Base-by-base conservation (phyloP, 2,113 vertebrate genomes). In the Oryzias woworae region DNA sequence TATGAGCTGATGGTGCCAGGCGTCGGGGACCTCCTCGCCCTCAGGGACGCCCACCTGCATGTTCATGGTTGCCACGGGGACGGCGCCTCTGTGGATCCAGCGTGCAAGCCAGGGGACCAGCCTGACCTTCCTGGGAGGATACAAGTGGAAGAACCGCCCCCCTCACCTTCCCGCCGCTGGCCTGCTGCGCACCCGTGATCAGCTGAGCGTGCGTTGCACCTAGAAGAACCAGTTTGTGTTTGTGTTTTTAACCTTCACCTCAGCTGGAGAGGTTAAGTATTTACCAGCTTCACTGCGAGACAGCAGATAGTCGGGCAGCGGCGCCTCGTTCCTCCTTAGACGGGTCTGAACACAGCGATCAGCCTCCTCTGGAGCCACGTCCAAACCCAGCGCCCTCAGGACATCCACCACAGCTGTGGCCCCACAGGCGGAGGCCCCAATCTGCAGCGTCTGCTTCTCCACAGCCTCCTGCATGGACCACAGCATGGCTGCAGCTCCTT, bases 1-100 rank as follows among this genome's bases (percentile, higher is more conserved):
- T 48, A 93, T 81, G 44, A 93, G 89, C 77, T 93, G 92, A 47
- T 93, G 92, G 77, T 93, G 92, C 92, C 92, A 93, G 62, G 92
- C 92, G 52, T 93, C 92, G 0, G 92, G 92, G 3, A 92, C 79
- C 69, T 93, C 90, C 67, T 92, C 87, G 22, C 88, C 91, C 14
- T 86, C 42, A 0, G 90, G 77, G 3, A 90, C 89, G 0, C 72
- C 88, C 65, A 61, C 44, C 84, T 93, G 92, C 92, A 92, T 91
- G 89, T 93, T 93, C 92, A 93, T 92, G 69, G 92, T 93, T 4
- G 90, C 91, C 14, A 93, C 83, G 7, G 92, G 91, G 14, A 93
- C 82, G 0, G 86, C 88, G 0, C 89, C 88, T 0, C 41, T 73
- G 3, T 36, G 68, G 53, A 93, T 90, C 92, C 92, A 93, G 55